Conservation (phyloP, 2,888 invertebrate species). For the Tromatobia lineatoria region DNA sequence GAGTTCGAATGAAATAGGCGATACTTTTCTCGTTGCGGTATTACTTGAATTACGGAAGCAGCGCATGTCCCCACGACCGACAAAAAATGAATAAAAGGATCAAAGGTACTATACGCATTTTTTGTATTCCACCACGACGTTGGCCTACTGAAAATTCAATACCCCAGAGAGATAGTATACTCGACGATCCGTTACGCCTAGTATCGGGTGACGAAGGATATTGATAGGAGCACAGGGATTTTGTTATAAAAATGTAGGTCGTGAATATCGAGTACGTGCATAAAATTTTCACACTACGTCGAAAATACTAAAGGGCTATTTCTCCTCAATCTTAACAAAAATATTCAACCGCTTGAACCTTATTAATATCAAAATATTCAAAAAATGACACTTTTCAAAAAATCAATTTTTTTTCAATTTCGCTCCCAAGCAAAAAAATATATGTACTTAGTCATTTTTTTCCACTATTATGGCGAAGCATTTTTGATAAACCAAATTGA, state of each 20-base stretch:
- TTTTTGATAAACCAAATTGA: no score
- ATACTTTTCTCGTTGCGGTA: background rate
- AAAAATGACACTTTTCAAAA: no score
- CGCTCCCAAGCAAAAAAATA: no score
- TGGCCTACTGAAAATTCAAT: constrained; percentile 44
- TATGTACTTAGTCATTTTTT: no score
- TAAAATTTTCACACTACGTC: constrained; percentile 35
- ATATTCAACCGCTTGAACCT: no score
- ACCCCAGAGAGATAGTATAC: constrained; percentile 11
- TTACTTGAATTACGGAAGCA: constrained; percentile 21
- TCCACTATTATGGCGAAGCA: no score
- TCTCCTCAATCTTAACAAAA: no score
- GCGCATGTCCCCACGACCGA: constrained; percentile 4
- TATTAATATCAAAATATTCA: no score
- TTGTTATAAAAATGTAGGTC: constrained; percentile 58
- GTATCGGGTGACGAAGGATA: constrained; percentile 38
- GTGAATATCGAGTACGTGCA: constrained; percentile 49
- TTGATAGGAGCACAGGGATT: constrained; percentile 31
- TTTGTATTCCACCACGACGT: constrained; percentile 14
- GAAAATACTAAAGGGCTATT: background rate
- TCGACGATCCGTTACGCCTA: constrained; percentile 10
- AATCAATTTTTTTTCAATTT: no score
- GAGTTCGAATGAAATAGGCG: background rate
- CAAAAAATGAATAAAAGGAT: constrained; percentile 9
- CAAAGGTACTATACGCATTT: constrained; percentile 4